Base-by-base conservation (phyloP, 2,888 invertebrate genomes). In the Cosmopolites sordidus region DNA sequence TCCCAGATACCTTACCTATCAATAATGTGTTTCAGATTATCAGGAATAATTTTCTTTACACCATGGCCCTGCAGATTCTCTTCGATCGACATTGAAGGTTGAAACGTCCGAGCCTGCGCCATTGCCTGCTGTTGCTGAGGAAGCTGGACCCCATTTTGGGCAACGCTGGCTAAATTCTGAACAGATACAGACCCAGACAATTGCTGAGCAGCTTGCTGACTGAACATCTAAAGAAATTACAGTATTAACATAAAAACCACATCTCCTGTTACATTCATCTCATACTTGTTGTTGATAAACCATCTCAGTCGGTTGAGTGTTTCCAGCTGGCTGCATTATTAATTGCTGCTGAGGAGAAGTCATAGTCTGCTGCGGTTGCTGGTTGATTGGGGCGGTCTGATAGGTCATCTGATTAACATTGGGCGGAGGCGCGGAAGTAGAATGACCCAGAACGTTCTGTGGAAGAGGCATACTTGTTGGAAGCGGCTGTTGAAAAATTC, bases 21-120 rank as follows among this genome's bases (percentile, higher is more conserved):
- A 16, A 65, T 29, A 47, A 77, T 75, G 43, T 78, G 77, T 58
- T 78, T 78, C n/a, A 69, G 62, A 60, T 66, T 67, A 43, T 71
- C 70, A 6, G 69, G 66, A 18, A 67, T 67, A 69, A 66, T 63
- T 48, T 64, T 63, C 27, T 62, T 58, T 27, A 58, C 61, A 60
- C 54, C 58, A 42, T 64, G 60, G 33, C 60, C 62, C 45, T 64
- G 64, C 52, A 66, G 39, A 17, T 60, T 60, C 14, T 68, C 68
- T 40, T 68, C 67, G 4, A 65, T 52, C 0, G 68, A 63, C 57
- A 66, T 55, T 3, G 65, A 61, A 43, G 64, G 64, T 43, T 67
- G 66, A 37, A 63, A 64, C 14, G 58, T 60, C 16, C 27, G 29
- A 2, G 22, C 38, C 15, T 42, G 44, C 14, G 56, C 16, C 22